Conservation (phyloP, 1,140 invertebrate species). For the Cyclina sinensis region DNA sequence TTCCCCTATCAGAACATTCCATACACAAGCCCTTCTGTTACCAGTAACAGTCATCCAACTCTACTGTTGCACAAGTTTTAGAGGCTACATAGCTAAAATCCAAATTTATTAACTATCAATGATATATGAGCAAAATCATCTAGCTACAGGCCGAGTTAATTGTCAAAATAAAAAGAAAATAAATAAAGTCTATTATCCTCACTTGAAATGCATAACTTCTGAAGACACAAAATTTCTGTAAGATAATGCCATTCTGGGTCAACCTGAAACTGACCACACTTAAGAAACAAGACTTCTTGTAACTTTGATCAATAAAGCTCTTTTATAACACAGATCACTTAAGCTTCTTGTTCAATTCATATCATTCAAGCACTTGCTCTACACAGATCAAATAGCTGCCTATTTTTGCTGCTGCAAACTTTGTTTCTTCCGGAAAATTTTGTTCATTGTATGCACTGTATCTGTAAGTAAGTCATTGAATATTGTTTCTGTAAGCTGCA, state of each 20-base stretch:
- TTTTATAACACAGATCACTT: neutral
- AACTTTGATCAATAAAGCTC: neutral
- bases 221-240: neutral
- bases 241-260: neutral
- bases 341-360: constrained; percentile 9
- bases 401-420: constrained; percentile 60
- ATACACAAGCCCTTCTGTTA: neutral
- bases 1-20: neutral
- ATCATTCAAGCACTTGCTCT: constrained; percentile 10
- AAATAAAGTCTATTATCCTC: neutral
- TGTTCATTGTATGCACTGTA: constrained; percentile 87
- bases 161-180: neutral
- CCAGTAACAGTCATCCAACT: neutral
- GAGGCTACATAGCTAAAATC: neutral
- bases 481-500: constrained; percentile 90
- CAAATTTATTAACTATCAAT: constrained; percentile 23
- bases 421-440: constrained; percentile 75
- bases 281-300: neutral
- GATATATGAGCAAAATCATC: constrained; percentile 27
- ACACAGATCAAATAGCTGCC: constrained; percentile 47
- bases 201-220: constrained; percentile 15
- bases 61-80: neutral
- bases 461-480: constrained; percentile 90
- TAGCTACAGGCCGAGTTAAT: neutral
- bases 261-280: neutral